These are phyloP conservation scores for Mesembrinibis cayennensis DNA, from an alignment of 2,113 vertebrate species.

Conservation along the genomic window DNA sequence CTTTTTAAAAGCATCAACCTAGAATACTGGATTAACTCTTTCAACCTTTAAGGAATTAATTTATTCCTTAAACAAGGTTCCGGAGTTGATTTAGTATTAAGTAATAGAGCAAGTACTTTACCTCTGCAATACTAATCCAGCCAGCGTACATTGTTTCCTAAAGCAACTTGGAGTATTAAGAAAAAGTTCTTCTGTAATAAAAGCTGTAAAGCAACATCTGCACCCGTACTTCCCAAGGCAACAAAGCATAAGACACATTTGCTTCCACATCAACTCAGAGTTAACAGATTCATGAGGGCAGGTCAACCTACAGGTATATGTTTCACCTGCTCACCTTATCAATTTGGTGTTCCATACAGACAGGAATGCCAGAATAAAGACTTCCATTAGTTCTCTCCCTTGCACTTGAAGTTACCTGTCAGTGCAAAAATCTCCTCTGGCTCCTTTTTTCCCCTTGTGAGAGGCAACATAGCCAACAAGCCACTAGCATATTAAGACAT, in stretches of 20 bases:
- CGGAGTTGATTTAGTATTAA: not conserved
- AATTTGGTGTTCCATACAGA: not conserved
- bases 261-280: not conserved
- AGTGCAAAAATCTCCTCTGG: not conserved
- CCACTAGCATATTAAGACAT: not conserved
- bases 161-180: not conserved
- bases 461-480: not conserved
- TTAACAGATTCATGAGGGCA: not conserved
- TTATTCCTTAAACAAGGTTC: not conserved
- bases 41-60: not conserved
- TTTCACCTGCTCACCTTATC: not conserved
- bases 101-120: not conserved
- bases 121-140: not conserved
- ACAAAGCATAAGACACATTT: not conserved
- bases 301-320: rapidly evolving
- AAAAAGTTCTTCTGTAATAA: not conserved
- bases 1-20: not conserved
- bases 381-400: not conserved
- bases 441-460: not conserved
- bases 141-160: not conserved
- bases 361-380: not conserved
- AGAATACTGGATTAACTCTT: not conserved
- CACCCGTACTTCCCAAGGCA: not conserved
- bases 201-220: not conserved
- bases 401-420: not conserved